phyloP scores from a whole-genome alignment of 2,888 invertebrate genomes.

The Rhagophthalmus giganteus region DNA sequence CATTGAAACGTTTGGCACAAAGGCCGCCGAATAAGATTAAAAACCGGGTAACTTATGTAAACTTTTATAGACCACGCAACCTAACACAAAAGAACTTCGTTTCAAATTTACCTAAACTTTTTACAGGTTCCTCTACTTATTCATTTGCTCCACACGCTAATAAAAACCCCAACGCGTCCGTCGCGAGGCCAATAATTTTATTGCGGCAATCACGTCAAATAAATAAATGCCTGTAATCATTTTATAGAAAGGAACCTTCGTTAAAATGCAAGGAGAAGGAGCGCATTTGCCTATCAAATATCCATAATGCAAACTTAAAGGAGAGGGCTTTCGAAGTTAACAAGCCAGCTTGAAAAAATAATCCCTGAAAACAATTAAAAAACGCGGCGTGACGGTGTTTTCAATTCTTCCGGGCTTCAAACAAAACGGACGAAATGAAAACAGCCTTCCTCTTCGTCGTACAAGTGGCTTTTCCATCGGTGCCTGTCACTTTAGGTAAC shows the following conservation, averaged over 20 bases:
- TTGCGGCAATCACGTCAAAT: too few relatives aligned
- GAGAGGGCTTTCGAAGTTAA: slow-evolving; percentile 32
- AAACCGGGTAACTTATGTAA: slow-evolving; percentile 17
- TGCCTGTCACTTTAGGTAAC: slow-evolving; percentile 33
- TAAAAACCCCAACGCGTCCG: too few relatives aligned
- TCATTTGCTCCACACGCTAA: too few relatives aligned
- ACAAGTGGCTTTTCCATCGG: slow-evolving; percentile 11
- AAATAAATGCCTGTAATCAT: too few relatives aligned
- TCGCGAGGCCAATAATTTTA: too few relatives aligned
- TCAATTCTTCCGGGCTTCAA: slow-evolving; percentile 31
- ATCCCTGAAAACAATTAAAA: slow-evolving; percentile 40
- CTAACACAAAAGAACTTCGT: slow-evolving; percentile 10
- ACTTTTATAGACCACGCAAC: slow-evolving; percentile 11
- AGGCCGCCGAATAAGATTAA: slow-evolving; percentile 17
- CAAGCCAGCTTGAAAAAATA: slow-evolving; percentile 35
- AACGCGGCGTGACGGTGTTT: slow-evolving; percentile 35
- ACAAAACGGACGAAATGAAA: slow-evolving; percentile 26
- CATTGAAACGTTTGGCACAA: slow-evolving; percentile 13
- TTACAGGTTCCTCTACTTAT: too few relatives aligned
- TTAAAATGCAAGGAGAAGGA: slow-evolving; percentile 19
- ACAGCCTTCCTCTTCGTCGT: slow-evolving; percentile 23
- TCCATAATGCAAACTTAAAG: slow-evolving; percentile 28
- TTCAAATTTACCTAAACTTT: slow-evolving; percentile 1
- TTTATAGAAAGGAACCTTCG: slow-evolving; percentile 14
- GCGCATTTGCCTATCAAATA: slow-evolving; percentile 23